Conservation (phyloP, 2,888 invertebrate genomes). For the Sminthurides aquaticus region DNA sequence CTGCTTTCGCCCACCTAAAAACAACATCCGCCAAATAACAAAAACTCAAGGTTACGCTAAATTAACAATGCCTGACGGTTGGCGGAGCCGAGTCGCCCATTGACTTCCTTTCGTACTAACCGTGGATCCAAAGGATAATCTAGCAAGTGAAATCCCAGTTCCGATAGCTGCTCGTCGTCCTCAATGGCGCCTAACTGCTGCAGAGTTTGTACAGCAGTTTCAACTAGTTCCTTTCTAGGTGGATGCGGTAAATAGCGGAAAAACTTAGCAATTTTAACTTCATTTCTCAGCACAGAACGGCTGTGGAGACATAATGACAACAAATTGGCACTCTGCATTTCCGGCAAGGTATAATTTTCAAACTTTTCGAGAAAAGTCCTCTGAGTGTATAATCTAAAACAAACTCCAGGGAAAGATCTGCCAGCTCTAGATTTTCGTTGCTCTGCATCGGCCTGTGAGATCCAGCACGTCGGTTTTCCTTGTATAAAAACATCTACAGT, state of each 20-base stretch:
- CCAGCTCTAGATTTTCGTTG: constrained; percentile 28
- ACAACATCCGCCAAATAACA: not conserved
- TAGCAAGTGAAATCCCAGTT: constrained; percentile 78
- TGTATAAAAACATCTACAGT: not conserved
- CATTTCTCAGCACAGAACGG: constrained; percentile 69
- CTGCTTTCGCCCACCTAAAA: constrained; percentile 67
- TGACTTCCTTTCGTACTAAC: not conserved
- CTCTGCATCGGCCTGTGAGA: constrained; percentile 27
- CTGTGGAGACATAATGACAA: constrained; percentile 77
- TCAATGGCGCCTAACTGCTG: constrained; percentile 80
- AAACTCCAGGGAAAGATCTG: constrained; percentile 14
- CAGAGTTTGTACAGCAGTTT: constrained; percentile 61
- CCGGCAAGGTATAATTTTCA: constrained; percentile 15
- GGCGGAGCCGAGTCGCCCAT: no score
- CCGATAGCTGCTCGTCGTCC: constrained; percentile 76
- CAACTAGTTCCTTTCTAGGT: constrained; percentile 67
- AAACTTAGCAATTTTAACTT: constrained; percentile 72
- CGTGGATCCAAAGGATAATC: constrained; percentile 87
- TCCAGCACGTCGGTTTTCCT: constrained; percentile 18
- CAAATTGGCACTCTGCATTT: constrained; percentile 27
- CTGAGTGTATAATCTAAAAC: constrained; percentile 25
- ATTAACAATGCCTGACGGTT: not conserved
- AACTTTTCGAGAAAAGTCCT: constrained; percentile 8
- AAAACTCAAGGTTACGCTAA: not conserved
- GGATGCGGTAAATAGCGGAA: constrained; percentile 77